Conservation (phyloP, 1,140 invertebrate species). For the Daktulosphaira vitifoliae region DNA sequence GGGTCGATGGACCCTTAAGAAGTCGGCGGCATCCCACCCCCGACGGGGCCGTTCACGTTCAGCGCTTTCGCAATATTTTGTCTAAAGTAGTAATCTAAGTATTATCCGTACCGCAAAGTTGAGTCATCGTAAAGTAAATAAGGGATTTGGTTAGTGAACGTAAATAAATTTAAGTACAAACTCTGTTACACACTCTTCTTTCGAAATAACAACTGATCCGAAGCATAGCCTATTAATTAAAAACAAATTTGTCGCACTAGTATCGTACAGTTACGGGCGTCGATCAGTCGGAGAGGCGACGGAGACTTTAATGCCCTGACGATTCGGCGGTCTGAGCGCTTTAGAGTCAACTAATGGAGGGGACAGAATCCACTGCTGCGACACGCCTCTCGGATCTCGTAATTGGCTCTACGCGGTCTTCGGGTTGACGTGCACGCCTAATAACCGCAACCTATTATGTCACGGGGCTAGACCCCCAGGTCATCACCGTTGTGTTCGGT, state of each 20-base stretch:
- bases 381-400: slow-evolving; percentile 31
- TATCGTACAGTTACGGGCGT: no score
- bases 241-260: no score
- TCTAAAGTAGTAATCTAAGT: no score
- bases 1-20: slow-evolving; percentile 19
- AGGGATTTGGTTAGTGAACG: no score
- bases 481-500: background rate
- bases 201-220: no score
- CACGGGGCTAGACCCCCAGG: slow-evolving; percentile 14
- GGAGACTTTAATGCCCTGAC: slow-evolving; percentile 30
- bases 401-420: slow-evolving; percentile 17
- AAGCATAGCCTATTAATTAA: no score
- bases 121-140: no score
- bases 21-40: slow-evolving; percentile 13
- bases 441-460: slow-evolving; percentile 24
- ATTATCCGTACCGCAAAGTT: no score
- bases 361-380: background rate
- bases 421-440: slow-evolving; percentile 29
- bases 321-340: no score
- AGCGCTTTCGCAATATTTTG: background rate
- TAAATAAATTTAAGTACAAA: no score
- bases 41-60: background rate
- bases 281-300: background rate
- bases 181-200: no score
- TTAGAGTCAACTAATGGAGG: no score